phyloP scores from a whole-genome alignment of 2,797 vertebrate genomes.

The Cetoscarus ocellatus region DNA sequence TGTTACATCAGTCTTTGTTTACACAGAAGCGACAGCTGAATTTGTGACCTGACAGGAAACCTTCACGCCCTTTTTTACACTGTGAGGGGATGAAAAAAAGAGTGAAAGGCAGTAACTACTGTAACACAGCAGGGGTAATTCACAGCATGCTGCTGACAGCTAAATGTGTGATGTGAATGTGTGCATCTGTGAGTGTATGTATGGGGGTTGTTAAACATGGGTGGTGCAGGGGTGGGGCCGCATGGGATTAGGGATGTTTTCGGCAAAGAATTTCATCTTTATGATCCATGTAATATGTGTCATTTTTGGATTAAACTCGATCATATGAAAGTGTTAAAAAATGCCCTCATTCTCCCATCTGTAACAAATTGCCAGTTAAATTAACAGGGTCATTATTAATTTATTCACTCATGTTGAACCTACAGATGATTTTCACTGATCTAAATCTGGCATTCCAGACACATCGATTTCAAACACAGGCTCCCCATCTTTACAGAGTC shows the following conservation, averaged over 20 bases:
- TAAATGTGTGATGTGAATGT: conserved; percentile 19
- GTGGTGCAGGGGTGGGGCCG: background rate
- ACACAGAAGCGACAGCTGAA: conserved; percentile 7
- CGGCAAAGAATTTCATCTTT: background rate
- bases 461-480: background rate
- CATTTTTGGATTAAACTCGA: too few relatives aligned
- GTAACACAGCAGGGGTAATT: conserved; percentile 56
- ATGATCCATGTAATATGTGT: too few relatives aligned
- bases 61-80: conserved; percentile 17
- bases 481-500: background rate
- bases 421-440: background rate
- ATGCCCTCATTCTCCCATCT: background rate
- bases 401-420: background rate
- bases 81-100: conserved; percentile 8
- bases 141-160: conserved; percentile 38
- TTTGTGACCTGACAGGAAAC: conserved; percentile 31
- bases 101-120: conserved; percentile 39
- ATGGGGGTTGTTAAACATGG: background rate
- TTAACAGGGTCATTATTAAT: background rate
- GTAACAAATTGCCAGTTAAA: background rate
- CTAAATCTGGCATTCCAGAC: background rate
- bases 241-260: background rate
- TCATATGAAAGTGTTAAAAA: background rate
- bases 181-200: conserved; percentile 1
- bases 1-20: conserved; percentile 5